phyloP scores from a whole-genome alignment of 1,140 invertebrate species.

The Dendrolimus kikuchii region DNA sequence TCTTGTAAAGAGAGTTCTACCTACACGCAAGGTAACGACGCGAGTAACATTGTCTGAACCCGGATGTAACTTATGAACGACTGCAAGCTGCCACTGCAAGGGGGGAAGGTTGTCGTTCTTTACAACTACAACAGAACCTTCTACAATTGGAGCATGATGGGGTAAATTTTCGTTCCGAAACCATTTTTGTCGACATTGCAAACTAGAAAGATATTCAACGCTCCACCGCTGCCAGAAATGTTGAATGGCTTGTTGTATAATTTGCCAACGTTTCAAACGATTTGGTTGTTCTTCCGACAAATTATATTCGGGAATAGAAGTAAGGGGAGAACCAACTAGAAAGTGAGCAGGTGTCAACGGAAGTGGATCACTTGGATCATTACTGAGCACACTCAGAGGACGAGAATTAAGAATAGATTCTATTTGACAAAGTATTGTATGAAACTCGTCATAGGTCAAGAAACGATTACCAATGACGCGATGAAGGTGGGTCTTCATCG shows the following conservation, averaged over 20 bases:
- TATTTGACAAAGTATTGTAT: slow-evolving; percentile 1
- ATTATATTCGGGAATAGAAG: not conserved
- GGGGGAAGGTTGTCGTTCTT: not conserved
- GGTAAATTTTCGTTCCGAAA: not conserved
- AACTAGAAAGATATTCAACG: not conserved
- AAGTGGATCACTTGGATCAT: not conserved
- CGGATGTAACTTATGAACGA: not conserved
- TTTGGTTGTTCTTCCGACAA: not conserved
- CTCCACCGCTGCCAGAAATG: not conserved
- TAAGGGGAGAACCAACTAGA: not conserved
- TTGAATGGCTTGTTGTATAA: slow-evolving; percentile 1
- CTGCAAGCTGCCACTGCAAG: not conserved
- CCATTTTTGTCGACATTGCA: not conserved
- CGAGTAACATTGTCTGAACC: not conserved
- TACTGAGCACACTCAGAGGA: not conserved
- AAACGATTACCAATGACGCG: not conserved
- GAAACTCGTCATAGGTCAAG: not conserved
- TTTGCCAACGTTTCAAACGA: not conserved
- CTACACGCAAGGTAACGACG: not conserved
- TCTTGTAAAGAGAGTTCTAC: not conserved
- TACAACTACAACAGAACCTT: not conserved
- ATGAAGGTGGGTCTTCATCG: not conserved
- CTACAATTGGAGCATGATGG: not conserved
- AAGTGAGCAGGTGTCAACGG: not conserved
- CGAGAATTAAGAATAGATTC: slow-evolving; percentile 1